phyloP scores from a whole-genome alignment of 2,888 invertebrate species.

The Drosophila atroscutellata region DNA sequence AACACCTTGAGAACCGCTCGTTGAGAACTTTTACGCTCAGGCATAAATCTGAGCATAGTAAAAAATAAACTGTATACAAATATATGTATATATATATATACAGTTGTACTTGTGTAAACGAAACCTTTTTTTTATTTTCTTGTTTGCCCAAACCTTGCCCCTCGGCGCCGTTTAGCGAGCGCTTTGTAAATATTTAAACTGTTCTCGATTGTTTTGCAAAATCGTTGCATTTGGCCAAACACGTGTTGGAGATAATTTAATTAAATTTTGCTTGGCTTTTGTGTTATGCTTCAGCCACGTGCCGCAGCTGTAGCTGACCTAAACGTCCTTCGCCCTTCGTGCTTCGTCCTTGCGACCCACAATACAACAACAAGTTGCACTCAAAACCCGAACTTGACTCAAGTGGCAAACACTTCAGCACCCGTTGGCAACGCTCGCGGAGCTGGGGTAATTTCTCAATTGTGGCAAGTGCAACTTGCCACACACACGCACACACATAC shows the following conservation, averaged over 20 bases:
- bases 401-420: slow-evolving; percentile 76
- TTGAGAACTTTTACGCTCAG: neutral
- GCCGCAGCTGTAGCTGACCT: slow-evolving; percentile 27
- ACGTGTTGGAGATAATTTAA: slow-evolving; percentile 83
- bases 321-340: slow-evolving; percentile 5
- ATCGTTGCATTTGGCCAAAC: slow-evolving; percentile 83
- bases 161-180: slow-evolving; percentile 68
- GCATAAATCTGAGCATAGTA: slow-evolving; percentile 36
- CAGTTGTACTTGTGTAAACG: slow-evolving; percentile 61
- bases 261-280: slow-evolving; percentile 81
- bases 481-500: slow-evolving; percentile 2
- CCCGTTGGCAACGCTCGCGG: slow-evolving; percentile 2
- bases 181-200: slow-evolving; percentile 77
- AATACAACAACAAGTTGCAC: slow-evolving; percentile 34
- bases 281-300: slow-evolving; percentile 63
- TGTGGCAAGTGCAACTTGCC: slow-evolving; percentile 61
- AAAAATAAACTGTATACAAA: neutral
- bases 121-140: slow-evolving; percentile 6
- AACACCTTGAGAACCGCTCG: slow-evolving; percentile 46
- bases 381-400: slow-evolving; percentile 43
- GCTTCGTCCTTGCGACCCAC: slow-evolving; percentile 9
- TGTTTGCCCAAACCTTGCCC: slow-evolving; percentile 21
- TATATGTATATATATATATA: neutral
- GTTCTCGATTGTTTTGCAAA: slow-evolving; percentile 72
- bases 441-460: slow-evolving; percentile 37